These are phyloP conservation scores for Portevinia maculata DNA, from an alignment of 2,888 invertebrate species.

Conservation along the genomic window DNA sequence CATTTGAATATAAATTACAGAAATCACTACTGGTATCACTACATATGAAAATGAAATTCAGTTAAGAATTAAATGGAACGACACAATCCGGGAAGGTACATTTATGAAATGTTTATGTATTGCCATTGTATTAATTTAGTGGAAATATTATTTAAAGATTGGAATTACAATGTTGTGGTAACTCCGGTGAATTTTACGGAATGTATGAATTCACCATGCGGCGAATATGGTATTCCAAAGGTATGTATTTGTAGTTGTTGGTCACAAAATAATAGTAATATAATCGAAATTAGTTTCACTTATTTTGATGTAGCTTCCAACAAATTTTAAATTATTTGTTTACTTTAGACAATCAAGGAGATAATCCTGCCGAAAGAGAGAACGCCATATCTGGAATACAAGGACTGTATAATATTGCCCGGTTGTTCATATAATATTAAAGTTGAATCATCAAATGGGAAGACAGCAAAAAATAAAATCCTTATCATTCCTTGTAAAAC, in stretches of 20 bases:
- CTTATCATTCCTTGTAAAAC: slow-evolving; percentile 78
- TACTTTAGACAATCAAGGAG: slow-evolving; percentile 45
- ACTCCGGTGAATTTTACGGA: slow-evolving; percentile 77
- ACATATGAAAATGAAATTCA: slow-evolving; percentile 77
- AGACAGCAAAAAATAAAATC: slow-evolving; percentile 74
- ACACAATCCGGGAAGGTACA: slow-evolving; percentile 78
- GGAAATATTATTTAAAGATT: slow-evolving; percentile 75
- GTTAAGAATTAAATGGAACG: slow-evolving; percentile 79
- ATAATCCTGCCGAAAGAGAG: slow-evolving; percentile 77
- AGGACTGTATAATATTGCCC: slow-evolving; percentile 80
- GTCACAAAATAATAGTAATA: no score
- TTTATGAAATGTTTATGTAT: background rate
- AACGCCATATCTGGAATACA: slow-evolving; percentile 76
- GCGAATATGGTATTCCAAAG: slow-evolving; percentile 76
- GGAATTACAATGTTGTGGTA: slow-evolving; percentile 79
- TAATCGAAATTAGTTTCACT: no score
- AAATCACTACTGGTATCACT: slow-evolving; percentile 76
- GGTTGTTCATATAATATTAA: slow-evolving; percentile 79
- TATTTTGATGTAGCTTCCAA: no score
- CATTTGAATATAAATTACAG: slow-evolving; percentile 32
- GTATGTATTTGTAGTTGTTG: slow-evolving; percentile 44
- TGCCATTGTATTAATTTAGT: background rate
- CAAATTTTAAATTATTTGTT: background rate
- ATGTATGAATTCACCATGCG: slow-evolving; percentile 78
- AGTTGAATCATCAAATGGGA: slow-evolving; percentile 79